A percentile compares a stretch with the other conserved stretches of the same genome.
Conservation (phyloP, 2,113 vertebrate species). For the Protobothrops mucrosquamatus region DNA sequence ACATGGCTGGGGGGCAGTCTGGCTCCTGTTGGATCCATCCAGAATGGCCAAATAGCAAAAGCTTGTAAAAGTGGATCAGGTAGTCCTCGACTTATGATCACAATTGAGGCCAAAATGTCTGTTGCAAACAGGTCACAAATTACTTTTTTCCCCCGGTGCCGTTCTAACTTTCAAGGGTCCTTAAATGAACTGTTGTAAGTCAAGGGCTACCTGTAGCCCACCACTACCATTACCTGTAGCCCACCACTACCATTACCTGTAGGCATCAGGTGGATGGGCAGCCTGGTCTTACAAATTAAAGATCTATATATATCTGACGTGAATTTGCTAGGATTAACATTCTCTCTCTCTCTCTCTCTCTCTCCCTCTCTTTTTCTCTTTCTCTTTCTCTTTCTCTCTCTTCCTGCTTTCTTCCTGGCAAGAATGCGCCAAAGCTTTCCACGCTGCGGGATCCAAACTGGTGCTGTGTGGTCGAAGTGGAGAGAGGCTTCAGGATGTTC, state of each 20-base stretch:
- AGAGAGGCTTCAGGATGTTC: slow-evolving; percentile 76
- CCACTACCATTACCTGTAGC: too few species aligned
- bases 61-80: not conserved
- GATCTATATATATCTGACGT: too few species aligned
- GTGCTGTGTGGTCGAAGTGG: slow-evolving; percentile 88
- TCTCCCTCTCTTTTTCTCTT: not conserved
- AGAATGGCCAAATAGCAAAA: not conserved
- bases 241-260: not conserved
- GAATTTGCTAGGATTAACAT: too few species aligned
- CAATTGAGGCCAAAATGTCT: not conserved
- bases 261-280: not conserved
- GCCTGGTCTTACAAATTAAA: not conserved
- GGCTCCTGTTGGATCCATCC: not conserved
- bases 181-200: not conserved
- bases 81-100: not conserved
- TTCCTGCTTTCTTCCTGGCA: slow-evolving; percentile 13
- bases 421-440: slow-evolving; percentile 92
- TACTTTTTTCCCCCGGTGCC: too few species aligned
- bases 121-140: not conserved
- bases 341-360: too few species aligned
- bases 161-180: not conserved
- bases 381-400: not conserved
- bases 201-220: not conserved
- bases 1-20: not conserved
- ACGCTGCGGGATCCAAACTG: slow-evolving; percentile 81